Conservation (phyloP, 2,797 vertebrate genomes). For the Scleropages formosus region DNA sequence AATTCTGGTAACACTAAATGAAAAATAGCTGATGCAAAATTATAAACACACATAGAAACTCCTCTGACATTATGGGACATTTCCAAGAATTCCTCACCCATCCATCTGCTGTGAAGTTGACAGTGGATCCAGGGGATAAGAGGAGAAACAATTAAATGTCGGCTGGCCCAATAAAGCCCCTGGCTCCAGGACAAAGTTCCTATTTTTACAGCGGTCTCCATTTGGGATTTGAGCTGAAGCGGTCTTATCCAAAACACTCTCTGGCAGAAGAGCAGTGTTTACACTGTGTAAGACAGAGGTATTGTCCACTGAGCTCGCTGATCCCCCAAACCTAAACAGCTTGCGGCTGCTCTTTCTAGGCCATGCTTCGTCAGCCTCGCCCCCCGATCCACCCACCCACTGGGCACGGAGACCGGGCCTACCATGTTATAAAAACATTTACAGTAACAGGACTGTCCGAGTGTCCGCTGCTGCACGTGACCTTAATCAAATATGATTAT, state of each 20-base stretch:
- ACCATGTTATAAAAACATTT: constrained; percentile 20
- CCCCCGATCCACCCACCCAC: not conserved
- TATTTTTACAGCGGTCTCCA: constrained; percentile 34
- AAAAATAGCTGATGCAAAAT: too few species aligned
- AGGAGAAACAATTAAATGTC: constrained; percentile 23
- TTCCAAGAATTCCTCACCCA: constrained; percentile 11
- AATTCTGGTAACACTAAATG: too few species aligned
- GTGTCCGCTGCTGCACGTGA: constrained; percentile 7
- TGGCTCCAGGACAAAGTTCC: constrained; percentile 2
- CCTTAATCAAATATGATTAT: constrained; percentile 11
- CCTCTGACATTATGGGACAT: constrained; percentile 19
- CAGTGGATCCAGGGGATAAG: constrained; percentile 12
- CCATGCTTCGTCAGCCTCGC: constrained; percentile 18
- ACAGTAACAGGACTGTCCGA: not conserved
- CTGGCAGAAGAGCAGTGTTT: constrained; percentile 42
- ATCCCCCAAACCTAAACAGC: constrained; percentile 36
- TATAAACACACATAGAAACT: too few species aligned
- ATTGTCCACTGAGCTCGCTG: constrained; percentile 36
- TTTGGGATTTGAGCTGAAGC: constrained; percentile 34
- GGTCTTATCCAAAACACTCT: constrained; percentile 32
- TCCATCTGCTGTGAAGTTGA: constrained; percentile 21
- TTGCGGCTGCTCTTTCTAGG: constrained; percentile 1
- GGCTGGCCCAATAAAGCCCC: constrained; percentile 14
- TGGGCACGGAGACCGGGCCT: constrained; percentile 19
- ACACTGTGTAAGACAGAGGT: constrained; percentile 46